Percentiles rank a stretch among this genome's conserved stretches.
Conservation (phyloP, 2,113 vertebrate genomes). For the Physeter macrocephalus region DNA sequence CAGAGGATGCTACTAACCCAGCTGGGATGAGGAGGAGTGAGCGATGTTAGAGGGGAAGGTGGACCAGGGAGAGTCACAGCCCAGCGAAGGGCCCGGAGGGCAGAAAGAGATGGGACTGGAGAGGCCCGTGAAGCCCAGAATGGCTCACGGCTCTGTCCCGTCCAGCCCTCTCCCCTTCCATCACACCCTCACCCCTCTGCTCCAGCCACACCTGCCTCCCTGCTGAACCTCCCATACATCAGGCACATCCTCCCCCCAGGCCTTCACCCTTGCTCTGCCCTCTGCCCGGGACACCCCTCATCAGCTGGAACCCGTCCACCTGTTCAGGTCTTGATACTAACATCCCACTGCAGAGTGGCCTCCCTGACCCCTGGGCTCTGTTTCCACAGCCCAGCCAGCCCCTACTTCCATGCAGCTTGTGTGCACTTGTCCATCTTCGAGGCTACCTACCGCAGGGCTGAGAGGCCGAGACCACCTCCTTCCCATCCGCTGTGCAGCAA, state of each 20-base stretch:
- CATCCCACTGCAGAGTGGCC: not conserved
- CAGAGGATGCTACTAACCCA: not conserved
- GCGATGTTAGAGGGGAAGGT: not conserved
- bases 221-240: not conserved
- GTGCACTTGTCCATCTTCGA: not conserved
- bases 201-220: not conserved
- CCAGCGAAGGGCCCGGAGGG: not conserved
- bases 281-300: not conserved
- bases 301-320: not conserved
- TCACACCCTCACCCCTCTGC: not conserved
- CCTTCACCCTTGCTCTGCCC: not conserved
- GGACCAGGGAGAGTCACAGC: not conserved
- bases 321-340: too few relatives aligned
- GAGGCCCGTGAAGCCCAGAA: not conserved
- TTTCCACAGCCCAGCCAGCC: not conserved
- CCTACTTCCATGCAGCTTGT: too few relatives aligned
- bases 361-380: not conserved
- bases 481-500: not conserved
- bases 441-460: not conserved
- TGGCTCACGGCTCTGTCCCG: not conserved
- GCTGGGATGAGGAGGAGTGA: not conserved
- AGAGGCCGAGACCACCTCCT: not conserved
- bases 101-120: not conserved
- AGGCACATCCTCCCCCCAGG: not conserved
- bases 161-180: not conserved